Evolutionary conservation across 2,113 vertebrate genomes (phyloP), one percentile per base, ranked within the genome.

Genomic region (Pogona vitticeps): DNA sequence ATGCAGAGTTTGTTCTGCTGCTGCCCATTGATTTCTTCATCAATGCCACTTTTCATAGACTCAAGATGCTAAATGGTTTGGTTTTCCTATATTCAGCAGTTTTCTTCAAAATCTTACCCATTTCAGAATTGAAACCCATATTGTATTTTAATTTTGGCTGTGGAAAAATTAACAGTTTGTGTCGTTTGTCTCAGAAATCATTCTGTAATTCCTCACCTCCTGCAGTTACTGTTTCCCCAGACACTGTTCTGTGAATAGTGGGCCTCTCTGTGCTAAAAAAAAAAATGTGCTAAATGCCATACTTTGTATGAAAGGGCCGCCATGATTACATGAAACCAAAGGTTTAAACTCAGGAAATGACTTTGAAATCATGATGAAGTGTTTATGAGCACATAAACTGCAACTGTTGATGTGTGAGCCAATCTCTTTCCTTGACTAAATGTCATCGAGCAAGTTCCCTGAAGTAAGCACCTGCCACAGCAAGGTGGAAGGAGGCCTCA

Each of bases 171-270:
- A 56, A 68, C 52, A 23, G 15, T 59, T 58, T 40, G 46, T n/a
- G 56, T 42, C 8, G 20, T 18, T 56, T 10, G 1, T 17, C 18
- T n/a, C 15, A 5, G 13, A 42, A 72, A 73, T 83, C 23, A 52
- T 82, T 73, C 58, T 38, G 10, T 7, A 59, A 70, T 81, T 52
- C 76, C 46, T 56, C 8, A 89, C 83, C 56, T 85, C 56, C 2
- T 1, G 26, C 26, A 80, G 52, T 4, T 80, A 21, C 33, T 40
- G 0, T 42, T 91, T 90, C 80, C 56, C 3, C 6, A 89, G 80
- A 72, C 38, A 92, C 80, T 84, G 83, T 6, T 86, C 40, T 38
- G 70, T 23, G 58, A 92, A 40, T 14, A 82, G 83, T 78, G 86
- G 61, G 36, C 87, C 72, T 75, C 90, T 82, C 71, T 65, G 59